Evolutionary conservation across 1,140 invertebrate species (phyloP).

Genomic region (Melanaphis sacchari): DNA sequence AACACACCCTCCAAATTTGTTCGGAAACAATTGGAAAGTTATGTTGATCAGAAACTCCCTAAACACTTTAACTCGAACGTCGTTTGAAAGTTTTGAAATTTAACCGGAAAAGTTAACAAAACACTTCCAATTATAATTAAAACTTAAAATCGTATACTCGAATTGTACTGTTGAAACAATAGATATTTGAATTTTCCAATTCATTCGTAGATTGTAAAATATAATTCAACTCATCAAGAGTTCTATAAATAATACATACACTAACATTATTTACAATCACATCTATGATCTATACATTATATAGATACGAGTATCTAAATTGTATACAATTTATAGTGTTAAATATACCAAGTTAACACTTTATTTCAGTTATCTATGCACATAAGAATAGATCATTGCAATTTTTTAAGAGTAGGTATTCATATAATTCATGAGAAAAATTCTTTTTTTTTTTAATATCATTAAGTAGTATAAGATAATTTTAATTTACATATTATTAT

Average conservation of each 20-base stretch:
- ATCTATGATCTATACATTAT: not conserved
- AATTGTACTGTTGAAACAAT: conserved; percentile 36
- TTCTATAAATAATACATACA: not conserved
- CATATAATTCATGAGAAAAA: not conserved
- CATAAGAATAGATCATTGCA: not conserved
- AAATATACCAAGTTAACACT: no score
- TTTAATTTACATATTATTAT: no score
- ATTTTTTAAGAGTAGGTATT: not conserved
- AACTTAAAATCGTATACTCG: conserved; percentile 28
- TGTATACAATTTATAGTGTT: no score
- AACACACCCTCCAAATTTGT: conserved; percentile 43
- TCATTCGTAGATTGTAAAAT: not conserved
- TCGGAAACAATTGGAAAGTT: conserved; percentile 56
- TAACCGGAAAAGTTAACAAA: conserved; percentile 50
- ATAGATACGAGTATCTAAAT: not conserved
- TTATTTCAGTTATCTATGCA: not conserved
- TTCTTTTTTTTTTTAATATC: no score
- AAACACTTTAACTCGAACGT: conserved; percentile 34
- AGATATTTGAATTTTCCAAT: not conserved
- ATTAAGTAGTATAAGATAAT: no score
- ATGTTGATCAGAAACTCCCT: conserved; percentile 36
- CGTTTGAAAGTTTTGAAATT: conserved; percentile 42
- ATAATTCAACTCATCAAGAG: not conserved
- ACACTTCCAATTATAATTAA: conserved; percentile 52
- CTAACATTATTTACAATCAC: not conserved